These are phyloP conservation scores for Himalopsyche japonica DNA, from an alignment of 2,888 invertebrate species.

Conservation along the genomic window DNA sequence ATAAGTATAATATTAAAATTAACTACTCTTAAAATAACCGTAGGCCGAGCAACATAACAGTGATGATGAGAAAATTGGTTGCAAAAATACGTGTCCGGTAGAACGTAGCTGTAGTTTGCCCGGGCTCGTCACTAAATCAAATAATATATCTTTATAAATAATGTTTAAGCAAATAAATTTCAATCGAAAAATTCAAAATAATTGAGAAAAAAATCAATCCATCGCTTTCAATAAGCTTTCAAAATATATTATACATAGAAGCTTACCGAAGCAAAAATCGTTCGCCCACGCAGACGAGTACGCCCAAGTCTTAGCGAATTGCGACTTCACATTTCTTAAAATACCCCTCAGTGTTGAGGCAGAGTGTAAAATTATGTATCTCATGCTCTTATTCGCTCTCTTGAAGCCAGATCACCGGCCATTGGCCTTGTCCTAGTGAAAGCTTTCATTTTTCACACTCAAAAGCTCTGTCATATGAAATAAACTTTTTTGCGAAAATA, in stretches of 20 bases:
- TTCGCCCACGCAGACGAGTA: neutral
- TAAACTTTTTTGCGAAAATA: neutral
- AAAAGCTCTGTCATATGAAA: neutral
- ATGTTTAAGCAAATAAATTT: no score
- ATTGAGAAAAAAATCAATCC: no score
- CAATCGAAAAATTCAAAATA: no score
- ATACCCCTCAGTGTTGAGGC: neutral
- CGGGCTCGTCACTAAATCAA: no score
- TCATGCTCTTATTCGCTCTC: neutral
- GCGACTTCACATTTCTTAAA: neutral
- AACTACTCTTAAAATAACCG: no score
- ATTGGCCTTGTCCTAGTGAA: constrained; percentile 30
- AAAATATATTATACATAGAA: neutral
- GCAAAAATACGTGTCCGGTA: no score
- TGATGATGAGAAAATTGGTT: no score
- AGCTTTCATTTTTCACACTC: neutral
- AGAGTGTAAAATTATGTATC: constrained; percentile 1
- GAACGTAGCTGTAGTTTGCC: no score
- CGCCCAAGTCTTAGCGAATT: neutral
- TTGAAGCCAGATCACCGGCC: constrained; percentile 10
- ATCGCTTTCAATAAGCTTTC: no score
- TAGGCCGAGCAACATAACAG: no score
- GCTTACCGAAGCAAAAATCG: neutral
- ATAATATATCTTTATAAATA: no score
- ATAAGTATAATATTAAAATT: no score